These are phyloP conservation scores for Papilio xuthus DNA, from an alignment of 1,140 invertebrate species.

Conservation along the genomic window DNA sequence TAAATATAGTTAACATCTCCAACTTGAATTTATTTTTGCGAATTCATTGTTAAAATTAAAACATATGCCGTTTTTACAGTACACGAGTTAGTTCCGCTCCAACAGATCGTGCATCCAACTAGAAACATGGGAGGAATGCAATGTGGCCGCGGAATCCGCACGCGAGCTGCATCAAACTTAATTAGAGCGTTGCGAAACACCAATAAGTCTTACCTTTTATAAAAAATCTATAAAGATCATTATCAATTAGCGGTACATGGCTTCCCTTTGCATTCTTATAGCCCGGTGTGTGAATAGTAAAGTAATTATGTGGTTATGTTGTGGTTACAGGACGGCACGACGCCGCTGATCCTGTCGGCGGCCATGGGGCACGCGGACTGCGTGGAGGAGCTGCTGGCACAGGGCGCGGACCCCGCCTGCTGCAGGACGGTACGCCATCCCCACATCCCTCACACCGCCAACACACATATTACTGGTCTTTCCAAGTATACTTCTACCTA, in stretches of 20 bases:
- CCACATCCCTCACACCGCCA: background rate
- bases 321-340: slow-evolving; percentile 92
- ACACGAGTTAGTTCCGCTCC: background rate
- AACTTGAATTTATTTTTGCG: background rate
- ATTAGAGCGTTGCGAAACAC: slow-evolving; percentile 25
- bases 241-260: background rate
- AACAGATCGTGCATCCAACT: background rate
- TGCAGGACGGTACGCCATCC: slow-evolving; percentile 86
- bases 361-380: slow-evolving; percentile 94
- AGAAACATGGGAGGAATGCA: slow-evolving; percentile 4
- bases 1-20: background rate
- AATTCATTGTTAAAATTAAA: background rate
- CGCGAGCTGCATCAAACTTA: background rate
- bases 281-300: background rate
- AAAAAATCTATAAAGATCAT: background rate
- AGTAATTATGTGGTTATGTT: background rate
- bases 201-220: background rate
- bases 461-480: background rate
- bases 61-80: background rate
- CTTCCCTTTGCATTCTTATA: background rate
- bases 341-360: slow-evolving; percentile 93
- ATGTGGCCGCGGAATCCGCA: background rate
- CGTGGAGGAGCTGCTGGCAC: slow-evolving; percentile 91
- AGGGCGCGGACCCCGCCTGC: slow-evolving; percentile 93
- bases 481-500: too few species aligned